phyloP scores from a whole-genome alignment of 2,888 invertebrate species.

The Pyrocoelia pectoralis region DNA sequence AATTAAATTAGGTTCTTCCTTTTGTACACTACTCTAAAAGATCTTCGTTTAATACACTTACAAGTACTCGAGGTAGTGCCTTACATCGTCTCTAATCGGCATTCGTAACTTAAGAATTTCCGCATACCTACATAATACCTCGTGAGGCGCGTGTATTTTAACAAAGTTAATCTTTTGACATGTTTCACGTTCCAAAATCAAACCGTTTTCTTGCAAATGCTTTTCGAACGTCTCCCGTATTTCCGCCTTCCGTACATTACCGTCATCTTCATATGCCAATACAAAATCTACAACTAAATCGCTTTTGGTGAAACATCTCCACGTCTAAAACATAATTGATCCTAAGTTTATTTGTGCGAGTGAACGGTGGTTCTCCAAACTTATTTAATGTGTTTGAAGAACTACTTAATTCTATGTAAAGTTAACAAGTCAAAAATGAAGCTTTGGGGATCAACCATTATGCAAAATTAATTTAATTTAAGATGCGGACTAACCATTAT shows the following conservation, averaged over 20 bases:
- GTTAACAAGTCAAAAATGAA: too few species aligned
- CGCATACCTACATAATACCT: slow-evolving; percentile 75
- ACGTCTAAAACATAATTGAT: slow-evolving; percentile 55
- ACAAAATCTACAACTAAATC: slow-evolving; percentile 68
- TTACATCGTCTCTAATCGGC: slow-evolving; percentile 75
- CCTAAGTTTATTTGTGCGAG: not conserved
- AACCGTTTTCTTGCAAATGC: slow-evolving; percentile 68
- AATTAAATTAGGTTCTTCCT: slow-evolving; percentile 40
- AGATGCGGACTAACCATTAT: too few species aligned
- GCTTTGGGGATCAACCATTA: too few species aligned
- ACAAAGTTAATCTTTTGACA: slow-evolving; percentile 72
- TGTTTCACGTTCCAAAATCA: slow-evolving; percentile 68
- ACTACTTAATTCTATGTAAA: too few species aligned
- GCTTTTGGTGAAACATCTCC: slow-evolving; percentile 64
- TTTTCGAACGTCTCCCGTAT: slow-evolving; percentile 67
- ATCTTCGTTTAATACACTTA: not conserved
- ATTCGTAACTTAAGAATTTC: slow-evolving; percentile 80
- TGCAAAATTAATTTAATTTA: too few species aligned
- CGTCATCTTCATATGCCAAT: slow-evolving; percentile 64
- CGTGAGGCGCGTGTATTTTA: slow-evolving; percentile 77
- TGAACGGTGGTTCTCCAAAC: too few species aligned
- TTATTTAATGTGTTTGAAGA: too few species aligned
- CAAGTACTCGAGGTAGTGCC: slow-evolving; percentile 17
- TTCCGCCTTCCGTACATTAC: slow-evolving; percentile 52
- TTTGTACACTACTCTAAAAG: slow-evolving; percentile 43